Percentiles rank a stretch among this genome's conserved stretches.
Evolutionary conservation across 1,140 invertebrate species (phyloP).

Genomic region (Rhyzopertha dominica): DNA sequence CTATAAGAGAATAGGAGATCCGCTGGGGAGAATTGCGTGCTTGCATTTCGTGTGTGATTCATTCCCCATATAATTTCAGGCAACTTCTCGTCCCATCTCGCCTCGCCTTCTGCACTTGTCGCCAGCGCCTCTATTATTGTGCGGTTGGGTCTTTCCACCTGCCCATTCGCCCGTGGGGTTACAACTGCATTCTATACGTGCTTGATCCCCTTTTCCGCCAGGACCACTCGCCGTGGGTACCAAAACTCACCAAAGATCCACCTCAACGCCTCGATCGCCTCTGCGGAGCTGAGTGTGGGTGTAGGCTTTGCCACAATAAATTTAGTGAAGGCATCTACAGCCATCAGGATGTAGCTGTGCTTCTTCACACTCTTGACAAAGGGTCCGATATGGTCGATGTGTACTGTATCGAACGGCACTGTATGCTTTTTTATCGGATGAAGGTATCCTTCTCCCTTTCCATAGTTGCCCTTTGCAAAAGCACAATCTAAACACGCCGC

Average conservation of each 20-base stretch:
- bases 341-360: conserved; percentile 37
- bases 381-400: conserved; percentile 34
- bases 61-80: conserved; percentile 31
- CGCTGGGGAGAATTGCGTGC: conserved; percentile 6
- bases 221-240: no score
- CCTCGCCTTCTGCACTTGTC: conserved; percentile 14
- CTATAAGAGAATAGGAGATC: conserved; percentile 9
- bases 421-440: conserved; percentile 18
- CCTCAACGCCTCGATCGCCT: conserved; percentile 12
- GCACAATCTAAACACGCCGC: conserved; percentile 35
- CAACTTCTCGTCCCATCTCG: conserved; percentile 29
- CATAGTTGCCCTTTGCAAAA: conserved; percentile 29
- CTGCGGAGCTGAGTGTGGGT: conserved; percentile 1
- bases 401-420: conserved; percentile 24
- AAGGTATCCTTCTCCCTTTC: conserved; percentile 16
- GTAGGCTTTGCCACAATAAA: conserved; percentile 20
- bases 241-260: no score
- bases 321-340: conserved; percentile 42
- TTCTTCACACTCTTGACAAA: conserved; percentile 21
- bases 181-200: no score
- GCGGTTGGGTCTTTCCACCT: no score
- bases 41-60: conserved; percentile 20
- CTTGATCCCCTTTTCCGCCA: no score
- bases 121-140: no score
- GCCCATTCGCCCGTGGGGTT: no score